These are phyloP conservation scores for Margarornis squamiger DNA, from an alignment of 2,797 vertebrate genomes.

Conservation along the genomic window DNA sequence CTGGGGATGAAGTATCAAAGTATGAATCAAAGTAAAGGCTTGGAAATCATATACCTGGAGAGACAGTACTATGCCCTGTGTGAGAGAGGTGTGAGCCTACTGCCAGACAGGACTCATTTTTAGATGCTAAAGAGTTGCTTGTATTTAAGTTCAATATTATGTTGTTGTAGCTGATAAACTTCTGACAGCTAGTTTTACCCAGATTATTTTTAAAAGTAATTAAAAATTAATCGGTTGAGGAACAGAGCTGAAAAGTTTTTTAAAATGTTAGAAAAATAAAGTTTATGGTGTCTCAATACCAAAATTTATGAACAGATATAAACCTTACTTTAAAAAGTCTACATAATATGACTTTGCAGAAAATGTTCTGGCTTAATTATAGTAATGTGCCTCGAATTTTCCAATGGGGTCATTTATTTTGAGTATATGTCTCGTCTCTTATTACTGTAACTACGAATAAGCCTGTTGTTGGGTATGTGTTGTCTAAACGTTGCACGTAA, in stretches of 20 bases:
- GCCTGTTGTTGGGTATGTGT: conserved; percentile 63
- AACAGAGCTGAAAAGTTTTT: neutral
- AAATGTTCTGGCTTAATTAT: conserved; percentile 67
- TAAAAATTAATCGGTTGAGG: neutral
- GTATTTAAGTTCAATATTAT: neutral
- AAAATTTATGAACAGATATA: neutral
- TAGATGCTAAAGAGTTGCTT: neutral
- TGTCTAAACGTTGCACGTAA: conserved; percentile 52
- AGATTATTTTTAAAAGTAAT: neutral
- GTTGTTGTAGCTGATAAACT: neutral
- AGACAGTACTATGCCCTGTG: neutral
- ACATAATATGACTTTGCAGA: conserved; percentile 42
- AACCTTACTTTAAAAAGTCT: conserved; percentile 13
- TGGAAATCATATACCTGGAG: neutral
- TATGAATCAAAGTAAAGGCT: neutral
- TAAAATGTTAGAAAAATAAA: neutral
- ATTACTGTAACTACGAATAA: conserved; percentile 62
- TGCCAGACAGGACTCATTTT: neutral
- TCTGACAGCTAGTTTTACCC: neutral
- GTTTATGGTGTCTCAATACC: neutral
- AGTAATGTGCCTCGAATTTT: conserved; percentile 61
- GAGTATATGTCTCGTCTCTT: conserved; percentile 54
- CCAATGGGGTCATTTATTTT: conserved; percentile 68
- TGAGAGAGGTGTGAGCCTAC: neutral
- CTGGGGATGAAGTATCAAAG: neutral